Conservation (phyloP, 1,140 invertebrate genomes). For the Phymorhynchus buccinoides region DNA sequence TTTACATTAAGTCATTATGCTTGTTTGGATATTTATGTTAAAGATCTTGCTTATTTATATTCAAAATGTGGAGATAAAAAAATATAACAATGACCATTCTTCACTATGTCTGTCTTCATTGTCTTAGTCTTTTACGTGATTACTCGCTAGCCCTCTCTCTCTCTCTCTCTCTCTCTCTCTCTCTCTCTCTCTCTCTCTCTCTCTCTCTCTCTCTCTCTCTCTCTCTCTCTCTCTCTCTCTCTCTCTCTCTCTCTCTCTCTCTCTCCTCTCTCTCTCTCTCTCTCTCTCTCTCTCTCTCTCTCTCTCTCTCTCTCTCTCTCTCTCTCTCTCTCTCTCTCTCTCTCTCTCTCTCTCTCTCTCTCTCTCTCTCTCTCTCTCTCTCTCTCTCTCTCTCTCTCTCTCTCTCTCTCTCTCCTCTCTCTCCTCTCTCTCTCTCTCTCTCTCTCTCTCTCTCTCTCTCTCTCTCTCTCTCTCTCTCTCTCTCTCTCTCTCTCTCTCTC, state of each 20-base stretch:
- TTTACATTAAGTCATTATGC: no score
- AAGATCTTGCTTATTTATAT: no score
- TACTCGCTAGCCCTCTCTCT: no score
- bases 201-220: constrained; percentile 20
- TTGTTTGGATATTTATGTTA: no score
- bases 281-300: not conserved
- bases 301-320: not conserved
- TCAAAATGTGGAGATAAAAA: no score
- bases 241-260: not conserved
- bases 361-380: not conserved
- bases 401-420: not conserved
- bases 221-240: constrained; percentile 21
- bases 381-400: no score
- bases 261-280: not conserved
- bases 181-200: not conserved
- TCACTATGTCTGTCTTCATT: no score
- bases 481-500: not conserved
- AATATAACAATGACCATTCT: no score
- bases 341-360: not conserved
- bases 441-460: not conserved
- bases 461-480: not conserved
- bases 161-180: not conserved
- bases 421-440: constrained; percentile 1
- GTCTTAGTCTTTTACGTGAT: no score
- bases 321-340: not conserved